Percentiles rank a stretch among this genome's conserved stretches.
Evolutionary conservation across 2,113 vertebrate species (phyloP).

Genomic region (Albula goreensis): DNA sequence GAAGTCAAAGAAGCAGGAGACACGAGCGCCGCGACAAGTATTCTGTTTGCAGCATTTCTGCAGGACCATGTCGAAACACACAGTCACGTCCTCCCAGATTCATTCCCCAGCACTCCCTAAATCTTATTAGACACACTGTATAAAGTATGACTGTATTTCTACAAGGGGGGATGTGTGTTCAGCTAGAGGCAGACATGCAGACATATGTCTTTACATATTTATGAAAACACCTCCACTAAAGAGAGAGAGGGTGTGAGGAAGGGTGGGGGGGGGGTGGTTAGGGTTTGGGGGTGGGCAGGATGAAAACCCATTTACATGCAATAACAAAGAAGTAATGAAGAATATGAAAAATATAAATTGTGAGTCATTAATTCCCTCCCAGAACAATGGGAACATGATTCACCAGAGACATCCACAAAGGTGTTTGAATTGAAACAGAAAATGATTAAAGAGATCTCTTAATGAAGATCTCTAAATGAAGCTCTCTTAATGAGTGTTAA

Average conservation of each 20-base stretch:
- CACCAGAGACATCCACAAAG: slow-evolving; percentile 45
- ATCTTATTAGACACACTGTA: slow-evolving; percentile 20
- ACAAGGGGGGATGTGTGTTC: background rate
- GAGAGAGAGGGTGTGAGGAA: background rate
- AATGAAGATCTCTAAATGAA: slow-evolving; percentile 54
- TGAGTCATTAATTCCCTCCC: slow-evolving; percentile 54
- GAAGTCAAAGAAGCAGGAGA: background rate
- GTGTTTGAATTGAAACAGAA: slow-evolving; percentile 53
- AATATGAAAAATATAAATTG: slow-evolving; percentile 53
- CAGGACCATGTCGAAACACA: no score
- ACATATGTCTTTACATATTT: slow-evolving; percentile 29
- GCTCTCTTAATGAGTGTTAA: slow-evolving; percentile 56
- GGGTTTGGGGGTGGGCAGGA: background rate
- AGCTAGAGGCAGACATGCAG: background rate
- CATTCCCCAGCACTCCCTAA: background rate
- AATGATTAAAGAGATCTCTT: slow-evolving; percentile 53
- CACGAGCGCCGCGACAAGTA: no score
- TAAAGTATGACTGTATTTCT: background rate
- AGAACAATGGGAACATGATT: slow-evolving; percentile 43
- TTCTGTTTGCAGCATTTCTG: background rate
- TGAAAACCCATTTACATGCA: slow-evolving; percentile 45
- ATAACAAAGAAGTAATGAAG: slow-evolving; percentile 50
- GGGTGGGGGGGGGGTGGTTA: background rate
- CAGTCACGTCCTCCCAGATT: background rate
- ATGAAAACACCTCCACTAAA: slow-evolving; percentile 31